Evolutionary conservation across 2,113 vertebrate genomes (phyloP).

Genomic region (Craseonycteris thonglongyai): DNA sequence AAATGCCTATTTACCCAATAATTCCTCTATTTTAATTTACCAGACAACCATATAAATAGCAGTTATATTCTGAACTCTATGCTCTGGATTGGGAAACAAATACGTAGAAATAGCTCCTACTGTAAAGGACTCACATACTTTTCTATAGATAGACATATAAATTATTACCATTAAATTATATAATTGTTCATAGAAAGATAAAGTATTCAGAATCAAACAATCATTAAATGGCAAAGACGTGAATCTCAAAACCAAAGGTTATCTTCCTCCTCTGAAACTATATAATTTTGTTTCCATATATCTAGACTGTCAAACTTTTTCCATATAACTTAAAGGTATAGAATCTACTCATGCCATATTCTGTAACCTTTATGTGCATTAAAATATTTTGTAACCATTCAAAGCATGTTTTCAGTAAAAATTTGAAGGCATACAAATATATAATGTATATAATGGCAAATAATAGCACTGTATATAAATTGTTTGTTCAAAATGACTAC

Average conservation of each 20-base stretch:
- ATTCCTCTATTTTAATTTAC: no score
- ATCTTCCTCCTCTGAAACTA: no score
- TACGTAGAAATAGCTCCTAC: neutral
- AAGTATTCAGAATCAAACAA: neutral
- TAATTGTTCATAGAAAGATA: neutral
- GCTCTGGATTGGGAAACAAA: neutral
- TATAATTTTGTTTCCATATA: neutral
- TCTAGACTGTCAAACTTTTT: neutral
- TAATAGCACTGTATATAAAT: neutral
- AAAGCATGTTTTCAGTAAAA: neutral
- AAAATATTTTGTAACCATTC: neutral
- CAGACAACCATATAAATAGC: no score
- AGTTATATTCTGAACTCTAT: neutral
- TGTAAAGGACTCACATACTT: neutral
- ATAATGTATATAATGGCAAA: neutral
- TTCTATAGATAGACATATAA: neutral
- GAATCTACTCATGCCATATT: neutral
- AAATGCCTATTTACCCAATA: no score
- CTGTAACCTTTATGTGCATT: neutral
- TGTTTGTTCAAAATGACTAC: neutral
- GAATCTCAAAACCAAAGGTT: neutral
- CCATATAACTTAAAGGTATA: neutral
- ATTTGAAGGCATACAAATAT: neutral
- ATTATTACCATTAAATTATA: neutral
- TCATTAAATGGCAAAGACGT: neutral